Base-by-base conservation (phyloP, 2,113 vertebrate species). In the Notothenia rossii region DNA sequence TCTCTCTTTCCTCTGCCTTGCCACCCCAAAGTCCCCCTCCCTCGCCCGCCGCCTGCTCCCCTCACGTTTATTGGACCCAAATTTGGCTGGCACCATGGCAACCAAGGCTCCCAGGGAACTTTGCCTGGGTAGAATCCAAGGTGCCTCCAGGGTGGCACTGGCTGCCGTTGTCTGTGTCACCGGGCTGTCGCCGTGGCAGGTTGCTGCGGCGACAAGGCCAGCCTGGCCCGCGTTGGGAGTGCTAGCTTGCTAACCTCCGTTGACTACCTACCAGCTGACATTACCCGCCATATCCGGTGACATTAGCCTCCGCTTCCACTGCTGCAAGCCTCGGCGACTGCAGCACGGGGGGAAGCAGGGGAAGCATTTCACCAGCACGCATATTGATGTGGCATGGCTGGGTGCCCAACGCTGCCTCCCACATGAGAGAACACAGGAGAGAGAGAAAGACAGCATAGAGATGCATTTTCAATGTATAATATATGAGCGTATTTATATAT, bases 21-120 rank as follows among this genome's bases (percentile, higher is more conserved):
- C 79, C 75, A 75, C 74, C 76, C 79, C 43, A 72, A 72, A 68
- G 40, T 79, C 80, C 85, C 85, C 88, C 90, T 86, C 82, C 81
- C 72, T 43, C 70, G 66, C 84, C 85, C 82, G 55, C 91, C 79
- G 79, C 89, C 88, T 88, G 83, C 84, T 91, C 66, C 72, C 78
- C 83, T 89, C 84, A 87, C 77, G 71, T 90, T 90, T 90, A 94
- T 94, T 94, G 95, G 93, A 90, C 91, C 89, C 89, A 88, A 92
- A 94, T 95, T 93, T 82, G 92, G 89, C 93, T 94, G 94, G 92
- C 86, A 86, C 93, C 94, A 95, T 95, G 94, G 94, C 92, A 95
- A 95, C 95, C 81, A 77, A 62, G 89, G 83, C 91, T 94, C 93
- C 88, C 88, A 89, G 90, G 92, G 93, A 94, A 94, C 92, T 91